Percentiles rank a stretch among this genome's conserved stretches.
These are phyloP conservation scores for Crotophaga sulcirostris DNA, from an alignment of 2,113 vertebrate genomes.

Conservation along the genomic window DNA sequence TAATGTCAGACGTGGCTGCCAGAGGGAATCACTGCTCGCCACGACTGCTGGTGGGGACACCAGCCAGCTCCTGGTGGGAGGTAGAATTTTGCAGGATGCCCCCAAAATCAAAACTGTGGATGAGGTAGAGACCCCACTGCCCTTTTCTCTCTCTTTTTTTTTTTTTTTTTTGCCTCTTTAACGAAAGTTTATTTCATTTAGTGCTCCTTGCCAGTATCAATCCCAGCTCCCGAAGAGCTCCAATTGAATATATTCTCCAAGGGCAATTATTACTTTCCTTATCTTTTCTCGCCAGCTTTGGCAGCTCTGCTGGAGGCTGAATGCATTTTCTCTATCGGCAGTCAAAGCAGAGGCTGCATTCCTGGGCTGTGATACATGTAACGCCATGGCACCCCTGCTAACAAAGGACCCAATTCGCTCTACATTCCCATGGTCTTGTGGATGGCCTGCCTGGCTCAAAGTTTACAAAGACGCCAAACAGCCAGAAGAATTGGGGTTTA, in stretches of 20 bases:
- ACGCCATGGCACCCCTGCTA: conserved; percentile 71
- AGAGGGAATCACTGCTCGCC: background rate
- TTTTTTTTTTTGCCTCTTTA: background rate
- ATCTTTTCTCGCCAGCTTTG: conserved; percentile 60
- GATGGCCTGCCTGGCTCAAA: conserved; percentile 66
- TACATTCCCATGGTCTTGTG: conserved; percentile 79
- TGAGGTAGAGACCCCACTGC: background rate
- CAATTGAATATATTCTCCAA: conserved; percentile 24
- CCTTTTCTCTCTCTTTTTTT: background rate
- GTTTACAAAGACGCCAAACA: conserved; percentile 80
- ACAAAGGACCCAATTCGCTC: conserved; percentile 72
- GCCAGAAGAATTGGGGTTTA: conserved; percentile 80
- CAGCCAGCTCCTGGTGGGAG: conserved; percentile 43
- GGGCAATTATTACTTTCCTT: conserved; percentile 55
- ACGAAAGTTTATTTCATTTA: background rate
- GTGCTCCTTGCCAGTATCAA: background rate
- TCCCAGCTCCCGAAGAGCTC: background rate
- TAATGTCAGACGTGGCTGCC: background rate
- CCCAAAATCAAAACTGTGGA: background rate
- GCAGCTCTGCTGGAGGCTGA: conserved; percentile 63
- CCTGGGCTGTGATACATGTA: conserved; percentile 62
- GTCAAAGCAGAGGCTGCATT: conserved; percentile 69
- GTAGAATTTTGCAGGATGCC: background rate
- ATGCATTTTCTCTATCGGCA: conserved; percentile 58
- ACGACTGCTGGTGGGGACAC: background rate